These are phyloP conservation scores for Hafferia zeledoni DNA, from an alignment of 2,797 vertebrate species.

Conservation along the genomic window DNA sequence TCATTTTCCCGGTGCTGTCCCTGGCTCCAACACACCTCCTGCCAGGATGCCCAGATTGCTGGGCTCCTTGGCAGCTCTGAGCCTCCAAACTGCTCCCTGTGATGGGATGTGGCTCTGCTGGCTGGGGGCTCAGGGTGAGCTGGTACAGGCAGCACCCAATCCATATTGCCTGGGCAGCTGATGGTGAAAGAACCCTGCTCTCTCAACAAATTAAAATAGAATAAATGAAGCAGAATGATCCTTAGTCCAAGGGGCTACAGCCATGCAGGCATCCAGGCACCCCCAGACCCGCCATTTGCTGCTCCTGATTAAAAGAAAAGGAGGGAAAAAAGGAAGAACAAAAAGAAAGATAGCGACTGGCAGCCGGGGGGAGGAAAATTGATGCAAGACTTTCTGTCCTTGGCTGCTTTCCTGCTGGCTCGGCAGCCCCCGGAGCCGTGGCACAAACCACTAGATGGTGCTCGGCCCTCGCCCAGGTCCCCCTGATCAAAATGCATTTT, in stretches of 20 bases:
- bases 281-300: background rate
- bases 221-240: background rate
- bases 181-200: background rate
- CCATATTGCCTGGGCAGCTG: fast-evolving
- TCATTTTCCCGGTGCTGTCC: constrained; percentile 14
- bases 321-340: background rate
- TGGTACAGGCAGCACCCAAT: background rate
- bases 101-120: background rate
- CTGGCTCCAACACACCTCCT: background rate
- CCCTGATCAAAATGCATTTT: background rate
- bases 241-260: background rate
- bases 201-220: background rate
- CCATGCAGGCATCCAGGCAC: background rate
- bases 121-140: background rate
- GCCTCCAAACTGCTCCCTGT: background rate
- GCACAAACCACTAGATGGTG: constrained; percentile 73
- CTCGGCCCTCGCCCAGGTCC: constrained; percentile 38
- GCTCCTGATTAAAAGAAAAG: background rate
- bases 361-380: background rate
- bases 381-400: constrained; percentile 43
- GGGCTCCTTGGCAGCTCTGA: background rate
- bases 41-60: background rate
- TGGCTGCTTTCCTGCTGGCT: background rate
- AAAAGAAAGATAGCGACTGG: background rate
- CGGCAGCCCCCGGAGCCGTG: background rate